Base-by-base conservation (phyloP, 2,113 vertebrate genomes). In the Chloropsis hardwickii region DNA sequence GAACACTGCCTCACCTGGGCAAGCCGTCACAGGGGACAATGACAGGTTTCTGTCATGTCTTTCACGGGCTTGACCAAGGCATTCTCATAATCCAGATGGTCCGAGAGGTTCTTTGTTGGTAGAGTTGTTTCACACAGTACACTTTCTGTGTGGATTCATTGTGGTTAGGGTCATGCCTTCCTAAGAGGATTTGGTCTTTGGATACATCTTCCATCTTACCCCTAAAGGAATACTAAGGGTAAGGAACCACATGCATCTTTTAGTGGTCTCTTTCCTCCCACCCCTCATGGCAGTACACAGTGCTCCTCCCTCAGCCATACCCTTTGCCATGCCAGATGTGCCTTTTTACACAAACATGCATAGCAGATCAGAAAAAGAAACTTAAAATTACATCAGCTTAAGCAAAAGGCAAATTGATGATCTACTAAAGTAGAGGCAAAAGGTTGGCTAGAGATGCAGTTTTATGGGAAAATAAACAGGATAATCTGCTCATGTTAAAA, bases 141-240 rank as follows among this genome's bases (percentile, higher is more conserved):
- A 86, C 70, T 83, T 96, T 97, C 94, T 98, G 97, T 6, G 96
- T 95, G 6, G 50, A 95, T 95, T 98, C 98, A 1, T 90, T 96
- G 44, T 93, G 95, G 86, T 94, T 98, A 77, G 98, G 96, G 86
- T 97, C 95, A 92, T 98, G 98, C 86, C 98, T 98, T 73, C 98
- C 98, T 88, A 98, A 90, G 31, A 98, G 97, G 42, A 98, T 98
- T 81, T 95, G 88, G 97, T 97, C 98, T 90, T 97, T 97, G 37
- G 95, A 92, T 60, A 96, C 84, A 50, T 98, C 98, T 97, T 98
- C 98, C 6, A 97, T 98, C 79, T 98, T 97, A 4, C 96, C 98
- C 62, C 98, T 98, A 94, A 50, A 40, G 60, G 31, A 73, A 80
- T 64, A 73, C 27, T 39, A 81, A 48, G 81, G 35, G 12, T 35